Conservation (phyloP, 92 coral and sea anemone species). For the Galaxea fascicularis region DNA sequence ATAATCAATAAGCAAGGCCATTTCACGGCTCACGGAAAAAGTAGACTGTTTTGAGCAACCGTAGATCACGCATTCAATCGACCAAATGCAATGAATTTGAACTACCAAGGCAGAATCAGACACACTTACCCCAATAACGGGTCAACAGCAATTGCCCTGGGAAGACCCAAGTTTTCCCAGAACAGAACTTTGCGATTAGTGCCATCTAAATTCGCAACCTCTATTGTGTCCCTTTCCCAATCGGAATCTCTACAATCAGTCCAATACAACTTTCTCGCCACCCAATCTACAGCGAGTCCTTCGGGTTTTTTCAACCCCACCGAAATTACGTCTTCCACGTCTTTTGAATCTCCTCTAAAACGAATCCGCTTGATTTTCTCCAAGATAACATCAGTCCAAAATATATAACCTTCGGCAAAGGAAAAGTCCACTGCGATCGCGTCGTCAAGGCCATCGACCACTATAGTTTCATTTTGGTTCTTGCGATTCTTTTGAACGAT, state of each 20-base stretch:
- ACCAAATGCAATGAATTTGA: background rate
- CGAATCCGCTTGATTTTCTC: slow-evolving; percentile 85
- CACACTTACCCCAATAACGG: slow-evolving; percentile 84
- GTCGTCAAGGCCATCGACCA: slow-evolving; percentile 66
- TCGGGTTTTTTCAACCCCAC: slow-evolving; percentile 87
- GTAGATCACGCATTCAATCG: too few species aligned
- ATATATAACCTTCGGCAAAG: slow-evolving; percentile 70
- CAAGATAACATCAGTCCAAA: slow-evolving; percentile 91
- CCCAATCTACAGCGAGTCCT: slow-evolving; percentile 98
- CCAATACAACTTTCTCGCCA: slow-evolving; percentile 88
- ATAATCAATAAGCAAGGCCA: too few species aligned
- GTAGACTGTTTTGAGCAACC: too few species aligned
- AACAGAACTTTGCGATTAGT: slow-evolving; percentile 80
- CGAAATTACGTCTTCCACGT: slow-evolving; percentile 70
- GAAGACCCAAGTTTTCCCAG: slow-evolving; percentile 81
- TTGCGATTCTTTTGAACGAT: slow-evolving; percentile 41
- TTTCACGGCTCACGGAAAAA: too few species aligned
- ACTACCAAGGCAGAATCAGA: background rate
- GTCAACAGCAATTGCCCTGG: slow-evolving; percentile 91
- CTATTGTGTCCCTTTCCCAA: slow-evolving; percentile 74
- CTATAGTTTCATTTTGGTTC: slow-evolving; percentile 69
- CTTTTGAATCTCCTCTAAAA: slow-evolving; percentile 49
- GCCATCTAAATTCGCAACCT: slow-evolving; percentile 92
- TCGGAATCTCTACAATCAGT: slow-evolving; percentile 73
- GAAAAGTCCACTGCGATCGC: slow-evolving; percentile 89